These are phyloP conservation scores for Oxytorus armatus DNA, from an alignment of 2,888 invertebrate genomes.

Conservation along the genomic window DNA sequence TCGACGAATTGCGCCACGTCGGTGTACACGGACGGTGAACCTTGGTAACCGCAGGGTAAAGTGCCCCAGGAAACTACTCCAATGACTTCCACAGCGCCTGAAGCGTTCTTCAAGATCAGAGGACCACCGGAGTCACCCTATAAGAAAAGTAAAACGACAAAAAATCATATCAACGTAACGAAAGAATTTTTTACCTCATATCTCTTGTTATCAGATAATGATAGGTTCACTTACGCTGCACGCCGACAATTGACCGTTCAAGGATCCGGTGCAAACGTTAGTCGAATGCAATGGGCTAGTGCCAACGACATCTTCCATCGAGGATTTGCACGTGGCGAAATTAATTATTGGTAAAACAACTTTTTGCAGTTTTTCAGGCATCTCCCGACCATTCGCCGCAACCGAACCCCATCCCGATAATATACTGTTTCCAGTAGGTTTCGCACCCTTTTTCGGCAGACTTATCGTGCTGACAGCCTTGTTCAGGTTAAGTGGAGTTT, in stretches of 20 bases:
- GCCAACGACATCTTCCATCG: constrained; percentile 72
- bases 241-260: constrained; percentile 4
- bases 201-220: too few species aligned
- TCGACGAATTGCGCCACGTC: constrained; percentile 82
- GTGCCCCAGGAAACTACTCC: constrained; percentile 86
- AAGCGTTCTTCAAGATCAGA: constrained; percentile 84
- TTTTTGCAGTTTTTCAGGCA: constrained; percentile 79
- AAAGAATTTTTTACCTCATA: too few species aligned
- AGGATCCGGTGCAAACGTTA: constrained; percentile 76
- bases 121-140: constrained; percentile 87
- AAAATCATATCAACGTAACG: neutral
- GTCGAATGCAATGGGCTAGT: constrained; percentile 71
- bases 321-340: constrained; percentile 71
- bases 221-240: constrained; percentile 56
- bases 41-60: constrained; percentile 84
- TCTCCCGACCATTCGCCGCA: constrained; percentile 64
- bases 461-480: constrained; percentile 79
- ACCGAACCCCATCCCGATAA: constrained; percentile 85
- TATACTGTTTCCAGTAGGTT: constrained; percentile 77
- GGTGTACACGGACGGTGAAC: constrained; percentile 84
- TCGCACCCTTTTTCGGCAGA: constrained; percentile 78
- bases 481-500: constrained; percentile 75
- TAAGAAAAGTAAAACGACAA: constrained; percentile 51
- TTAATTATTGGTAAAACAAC: constrained; percentile 76
- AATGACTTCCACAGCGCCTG: constrained; percentile 88